Base-by-base conservation (phyloP, 1,140 invertebrate species). In the Trypoxylus dichotomus region DNA sequence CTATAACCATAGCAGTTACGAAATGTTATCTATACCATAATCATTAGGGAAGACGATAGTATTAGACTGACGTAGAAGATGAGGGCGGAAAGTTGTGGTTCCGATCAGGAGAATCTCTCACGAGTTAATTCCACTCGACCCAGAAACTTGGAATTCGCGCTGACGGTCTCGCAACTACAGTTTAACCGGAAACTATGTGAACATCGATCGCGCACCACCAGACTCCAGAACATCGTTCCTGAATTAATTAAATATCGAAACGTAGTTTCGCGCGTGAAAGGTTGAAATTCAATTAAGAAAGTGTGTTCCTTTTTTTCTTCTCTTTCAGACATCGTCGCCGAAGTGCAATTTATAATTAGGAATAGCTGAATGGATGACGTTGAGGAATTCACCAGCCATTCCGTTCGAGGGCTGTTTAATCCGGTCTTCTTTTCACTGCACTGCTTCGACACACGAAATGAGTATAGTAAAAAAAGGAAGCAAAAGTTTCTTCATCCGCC, bases 231-330 rank as follows among this genome's bases (percentile, higher is more conserved):
- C 60, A 63, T 63, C 60, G 60, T 63, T 63, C 60, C 60, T 24
- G 60, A 25, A 63, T 63, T 63, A 63, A 63, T 63, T 63, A 63
- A 63, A 63, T 63, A 63, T 63, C 21, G 60, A 27, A 63, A 63
- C n/a, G 60, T 63, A 63, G 60, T 63, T 24, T 58, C 47, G 47
- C 32, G 32, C 60, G 60, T 63, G 21, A 63, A 63, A 63, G 60
- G 60, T 63, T 15, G 60, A 63, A 63, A 19, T 63, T 63, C 60
- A 63, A 63, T 63, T 63, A 63, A 63, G 21, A 63, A 63, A 63
- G 60, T 10, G 8, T 1, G 13, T 27, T 63, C 19, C 7, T 21
- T 63, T 63, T 63, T 27, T 63, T 25, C 25, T 24, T 63, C 13
- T 63, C 25, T 63, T 27, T 15, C 25, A 15, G 19, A 24, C 60